These are phyloP conservation scores for Napeogenes sylphis DNA, from an alignment of 2,888 invertebrate genomes.

Conservation along the genomic window DNA sequence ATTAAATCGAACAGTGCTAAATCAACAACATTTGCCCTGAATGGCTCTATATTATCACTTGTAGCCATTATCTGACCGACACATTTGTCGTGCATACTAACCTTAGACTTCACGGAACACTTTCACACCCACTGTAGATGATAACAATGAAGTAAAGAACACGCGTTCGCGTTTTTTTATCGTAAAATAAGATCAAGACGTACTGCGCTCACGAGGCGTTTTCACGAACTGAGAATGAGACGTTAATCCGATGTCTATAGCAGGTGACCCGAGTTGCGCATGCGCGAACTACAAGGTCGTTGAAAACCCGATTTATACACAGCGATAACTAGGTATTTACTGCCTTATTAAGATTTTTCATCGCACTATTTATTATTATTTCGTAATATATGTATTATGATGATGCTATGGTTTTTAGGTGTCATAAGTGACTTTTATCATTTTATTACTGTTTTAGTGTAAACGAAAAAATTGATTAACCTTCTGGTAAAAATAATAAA, in stretches of 20 bases:
- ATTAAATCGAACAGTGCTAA: constrained; percentile 14
- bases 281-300: constrained; percentile 63
- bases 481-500: background rate
- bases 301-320: constrained; percentile 32
- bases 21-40: constrained; percentile 18
- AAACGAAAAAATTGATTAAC: background rate
- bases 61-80: constrained; percentile 17
- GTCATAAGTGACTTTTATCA: no score
- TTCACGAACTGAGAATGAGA: constrained; percentile 50
- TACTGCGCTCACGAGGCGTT: constrained; percentile 42
- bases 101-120: constrained; percentile 16
- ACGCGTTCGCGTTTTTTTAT: constrained; percentile 20
- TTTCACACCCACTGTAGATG: constrained; percentile 8
- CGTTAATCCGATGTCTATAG: constrained; percentile 40
- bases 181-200: constrained; percentile 14
- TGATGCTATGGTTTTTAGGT: no score
- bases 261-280: constrained; percentile 48
- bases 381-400: no score
- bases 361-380: background rate
- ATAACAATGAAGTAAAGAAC: constrained; percentile 8
- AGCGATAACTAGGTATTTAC: constrained; percentile 11
- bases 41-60: constrained; percentile 21
- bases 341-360: background rate
- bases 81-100: constrained; percentile 18
- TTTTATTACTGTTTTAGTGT: no score